These are phyloP conservation scores for Pandion haliaetus DNA, from an alignment of 2,113 vertebrate species.

Conservation along the genomic window DNA sequence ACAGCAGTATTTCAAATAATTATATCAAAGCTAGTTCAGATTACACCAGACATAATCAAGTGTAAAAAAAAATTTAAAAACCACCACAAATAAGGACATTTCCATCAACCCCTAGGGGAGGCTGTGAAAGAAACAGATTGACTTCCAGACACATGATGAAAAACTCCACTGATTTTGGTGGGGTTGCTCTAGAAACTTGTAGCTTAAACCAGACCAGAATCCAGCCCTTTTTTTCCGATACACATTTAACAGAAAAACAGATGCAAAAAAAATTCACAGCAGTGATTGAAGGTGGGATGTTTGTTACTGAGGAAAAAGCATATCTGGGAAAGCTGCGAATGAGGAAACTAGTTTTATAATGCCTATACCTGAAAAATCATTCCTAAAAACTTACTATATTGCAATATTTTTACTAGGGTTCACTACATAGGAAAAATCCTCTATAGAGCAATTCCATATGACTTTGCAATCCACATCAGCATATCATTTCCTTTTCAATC, in stretches of 20 bases:
- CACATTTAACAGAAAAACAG: background rate
- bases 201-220: background rate
- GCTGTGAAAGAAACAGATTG: background rate
- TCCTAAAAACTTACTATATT: background rate
- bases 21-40: background rate
- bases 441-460: background rate
- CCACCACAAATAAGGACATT: background rate
- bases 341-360: background rate
- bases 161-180: background rate
- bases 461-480: background rate
- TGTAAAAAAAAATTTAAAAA: background rate
- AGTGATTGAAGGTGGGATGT: background rate
- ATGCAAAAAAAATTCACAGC: background rate
- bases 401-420: background rate
- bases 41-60: background rate
- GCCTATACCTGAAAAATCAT: background rate
- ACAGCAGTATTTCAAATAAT: background rate
- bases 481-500: background rate
- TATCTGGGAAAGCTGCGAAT: background rate
- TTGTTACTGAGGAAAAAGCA: background rate
- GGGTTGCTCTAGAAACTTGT: background rate
- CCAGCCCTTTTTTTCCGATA: background rate
- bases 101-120: background rate
- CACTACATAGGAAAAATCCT: background rate
- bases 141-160: background rate